phyloP scores from a whole-genome alignment of 2,797 vertebrate species.

The Dendrocincla fuliginosa region DNA sequence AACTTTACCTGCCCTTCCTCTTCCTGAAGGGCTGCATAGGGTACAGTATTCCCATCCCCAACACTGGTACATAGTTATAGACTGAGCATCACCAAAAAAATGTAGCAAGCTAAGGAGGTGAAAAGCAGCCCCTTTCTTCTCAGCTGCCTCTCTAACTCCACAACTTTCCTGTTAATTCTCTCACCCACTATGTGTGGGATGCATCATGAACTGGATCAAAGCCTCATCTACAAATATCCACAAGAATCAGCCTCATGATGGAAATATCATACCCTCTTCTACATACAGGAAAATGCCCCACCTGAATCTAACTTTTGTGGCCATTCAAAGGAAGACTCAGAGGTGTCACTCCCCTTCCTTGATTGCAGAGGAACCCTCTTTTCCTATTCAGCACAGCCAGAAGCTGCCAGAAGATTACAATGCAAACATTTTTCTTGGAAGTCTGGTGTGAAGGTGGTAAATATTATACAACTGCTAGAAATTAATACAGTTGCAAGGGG shows the following conservation, averaged over 20 bases:
- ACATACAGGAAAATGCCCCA: background rate
- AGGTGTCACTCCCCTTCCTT: background rate
- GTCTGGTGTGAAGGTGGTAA: background rate
- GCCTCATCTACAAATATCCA: background rate
- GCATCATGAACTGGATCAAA: background rate
- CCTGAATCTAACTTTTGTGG: background rate
- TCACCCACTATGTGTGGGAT: fast-evolving
- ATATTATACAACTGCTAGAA: background rate
- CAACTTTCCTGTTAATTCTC: background rate
- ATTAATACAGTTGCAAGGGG: background rate
- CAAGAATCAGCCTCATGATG: background rate
- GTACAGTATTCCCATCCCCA: background rate
- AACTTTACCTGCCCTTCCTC: background rate
- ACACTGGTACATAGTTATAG: fast-evolving
- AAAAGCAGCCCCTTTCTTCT: background rate
- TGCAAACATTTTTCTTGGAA: background rate
- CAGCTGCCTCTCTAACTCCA: background rate
- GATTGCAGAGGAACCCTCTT: background rate
- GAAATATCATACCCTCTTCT: background rate
- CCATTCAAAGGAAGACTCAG: background rate
- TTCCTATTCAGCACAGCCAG: background rate
- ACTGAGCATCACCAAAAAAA: background rate
- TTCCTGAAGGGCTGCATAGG: background rate
- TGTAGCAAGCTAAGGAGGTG: background rate
- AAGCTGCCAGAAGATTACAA: background rate